Conservation (phyloP, 2,888 invertebrate species). For the Ennomos quercinarius region DNA sequence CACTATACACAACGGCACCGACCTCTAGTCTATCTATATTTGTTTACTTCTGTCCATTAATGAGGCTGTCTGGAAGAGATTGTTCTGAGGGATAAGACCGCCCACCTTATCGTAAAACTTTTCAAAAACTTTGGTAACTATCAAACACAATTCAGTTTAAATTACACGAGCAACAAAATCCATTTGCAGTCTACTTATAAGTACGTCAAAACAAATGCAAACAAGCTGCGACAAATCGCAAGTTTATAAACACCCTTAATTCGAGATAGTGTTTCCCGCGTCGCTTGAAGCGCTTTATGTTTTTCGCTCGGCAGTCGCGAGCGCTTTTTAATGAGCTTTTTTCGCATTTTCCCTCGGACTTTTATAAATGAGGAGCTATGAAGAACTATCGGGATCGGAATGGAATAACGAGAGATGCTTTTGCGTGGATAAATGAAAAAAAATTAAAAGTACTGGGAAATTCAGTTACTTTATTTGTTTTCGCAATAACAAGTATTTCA, state of each 20-base stretch:
- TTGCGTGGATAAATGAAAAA: conserved; percentile 19
- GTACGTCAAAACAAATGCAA: conserved; percentile 1
- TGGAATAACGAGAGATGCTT: conserved; percentile 23
- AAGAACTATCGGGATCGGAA: conserved; percentile 35
- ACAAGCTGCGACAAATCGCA: background rate
- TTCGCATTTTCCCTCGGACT: conserved; percentile 34
- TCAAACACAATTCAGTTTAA: no score
- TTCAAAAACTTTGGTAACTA: no score
- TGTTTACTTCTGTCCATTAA: no score
- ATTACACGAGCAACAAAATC: background rate
- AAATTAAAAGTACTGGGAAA: conserved; percentile 1
- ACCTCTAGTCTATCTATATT: no score
- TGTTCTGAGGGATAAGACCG: no score
- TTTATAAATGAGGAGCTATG: conserved; percentile 42
- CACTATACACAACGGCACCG: no score
- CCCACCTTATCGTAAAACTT: no score
- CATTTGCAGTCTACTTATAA: background rate
- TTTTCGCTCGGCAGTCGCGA: conserved; percentile 36
- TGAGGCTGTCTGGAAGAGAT: no score
- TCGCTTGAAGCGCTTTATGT: conserved; percentile 29
- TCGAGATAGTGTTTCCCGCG: conserved; percentile 26
- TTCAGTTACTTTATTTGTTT: conserved; percentile 1
- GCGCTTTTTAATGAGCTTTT: conserved; percentile 52
- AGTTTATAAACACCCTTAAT: conserved; percentile 9
- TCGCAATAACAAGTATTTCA: no score